A percentile compares a stretch with the other conserved stretches of the same genome.
Evolutionary conservation across 2,113 vertebrate species (phyloP).

Genomic region (Thunnus maccoyii): DNA sequence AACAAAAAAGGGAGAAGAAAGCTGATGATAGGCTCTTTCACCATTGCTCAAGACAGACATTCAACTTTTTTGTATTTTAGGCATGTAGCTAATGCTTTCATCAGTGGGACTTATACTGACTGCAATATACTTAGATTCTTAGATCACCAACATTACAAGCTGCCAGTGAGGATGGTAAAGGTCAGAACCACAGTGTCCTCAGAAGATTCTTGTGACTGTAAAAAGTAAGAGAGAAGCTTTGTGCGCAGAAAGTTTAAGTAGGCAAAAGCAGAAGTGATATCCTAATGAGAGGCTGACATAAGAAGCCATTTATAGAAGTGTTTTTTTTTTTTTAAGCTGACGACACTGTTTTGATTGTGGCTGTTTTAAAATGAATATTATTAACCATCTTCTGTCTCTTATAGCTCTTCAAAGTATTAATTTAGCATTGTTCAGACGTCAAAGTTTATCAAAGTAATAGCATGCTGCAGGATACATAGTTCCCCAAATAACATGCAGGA

Average conservation of each 20-base stretch:
- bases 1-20: background rate
- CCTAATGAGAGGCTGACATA: constrained; percentile 8
- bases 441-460: constrained; percentile 18
- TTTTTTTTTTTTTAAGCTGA: constrained; percentile 1
- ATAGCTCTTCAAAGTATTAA: background rate
- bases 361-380: background rate
- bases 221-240: constrained; percentile 6
- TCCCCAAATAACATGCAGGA: constrained; percentile 1
- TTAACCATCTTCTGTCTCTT: constrained; percentile 10
- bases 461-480: background rate
- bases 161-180: constrained; percentile 34
- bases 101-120: constrained; percentile 39
- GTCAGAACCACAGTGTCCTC: constrained; percentile 23
- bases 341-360: constrained; percentile 11
- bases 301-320: background rate
- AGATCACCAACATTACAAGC: constrained; percentile 36
- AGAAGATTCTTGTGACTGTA: constrained; percentile 11
- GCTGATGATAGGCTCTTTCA: background rate
- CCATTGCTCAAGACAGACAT: background rate
- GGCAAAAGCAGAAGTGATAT: background rate
- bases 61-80: constrained; percentile 15
- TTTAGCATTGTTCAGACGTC: constrained; percentile 19
- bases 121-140: constrained; percentile 38
- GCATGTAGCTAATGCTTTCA: constrained; percentile 26
- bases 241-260: background rate